phyloP scores from a whole-genome alignment of 2,888 invertebrate species.

The Temnothorax unifasciatus region DNA sequence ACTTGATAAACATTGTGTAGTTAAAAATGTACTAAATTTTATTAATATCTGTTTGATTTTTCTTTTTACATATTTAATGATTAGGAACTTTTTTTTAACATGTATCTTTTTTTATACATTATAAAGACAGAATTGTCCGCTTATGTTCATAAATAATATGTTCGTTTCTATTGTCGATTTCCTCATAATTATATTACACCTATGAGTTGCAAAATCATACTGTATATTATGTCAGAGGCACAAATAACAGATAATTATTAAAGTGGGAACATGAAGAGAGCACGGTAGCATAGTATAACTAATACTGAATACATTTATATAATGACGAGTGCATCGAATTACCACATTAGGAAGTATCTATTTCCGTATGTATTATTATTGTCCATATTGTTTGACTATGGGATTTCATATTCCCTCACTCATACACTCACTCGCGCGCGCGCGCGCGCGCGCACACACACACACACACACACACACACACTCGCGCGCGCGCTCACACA shows the following conservation, averaged over 20 bases:
- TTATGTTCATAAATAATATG: neutral
- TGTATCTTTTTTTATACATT: neutral
- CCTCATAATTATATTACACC: neutral
- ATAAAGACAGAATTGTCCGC: neutral
- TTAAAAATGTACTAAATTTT: neutral
- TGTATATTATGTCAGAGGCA: neutral
- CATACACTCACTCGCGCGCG: neutral
- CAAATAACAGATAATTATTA: neutral
- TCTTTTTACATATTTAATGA: neutral
- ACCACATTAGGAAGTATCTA: conserved; percentile 14
- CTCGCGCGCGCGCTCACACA: neutral
- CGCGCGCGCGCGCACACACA: neutral
- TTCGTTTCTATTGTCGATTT: neutral
- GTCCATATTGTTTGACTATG: conserved; percentile 1
- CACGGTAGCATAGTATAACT: neutral
- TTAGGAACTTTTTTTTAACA: neutral
- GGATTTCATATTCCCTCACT: neutral
- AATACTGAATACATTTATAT: conserved; percentile 6
- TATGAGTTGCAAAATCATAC: neutral
- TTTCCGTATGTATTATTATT: conserved; percentile 16
- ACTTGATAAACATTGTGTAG: neutral
- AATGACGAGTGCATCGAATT: neutral
- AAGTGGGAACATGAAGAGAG: neutral
- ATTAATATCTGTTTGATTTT: neutral
- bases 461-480: neutral